A percentile compares a stretch with the other conserved stretches of the same genome.
These are phyloP conservation scores for Ispidina picta DNA, from an alignment of 2,797 vertebrate species.

Conservation along the genomic window DNA sequence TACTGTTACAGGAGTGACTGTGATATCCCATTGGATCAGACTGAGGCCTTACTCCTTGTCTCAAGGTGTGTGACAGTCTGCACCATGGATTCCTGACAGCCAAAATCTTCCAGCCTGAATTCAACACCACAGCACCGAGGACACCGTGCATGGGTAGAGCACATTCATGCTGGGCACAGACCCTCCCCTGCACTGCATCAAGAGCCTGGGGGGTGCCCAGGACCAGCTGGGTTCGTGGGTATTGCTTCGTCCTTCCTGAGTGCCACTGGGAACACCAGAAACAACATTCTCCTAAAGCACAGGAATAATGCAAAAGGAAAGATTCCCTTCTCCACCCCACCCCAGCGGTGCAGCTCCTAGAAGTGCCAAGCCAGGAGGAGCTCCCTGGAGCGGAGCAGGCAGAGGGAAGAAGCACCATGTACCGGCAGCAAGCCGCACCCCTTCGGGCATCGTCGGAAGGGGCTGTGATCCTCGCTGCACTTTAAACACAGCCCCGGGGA, in stretches of 20 bases:
- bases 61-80: neutral
- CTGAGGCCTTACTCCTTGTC: neutral
- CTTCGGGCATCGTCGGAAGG: fast-evolving
- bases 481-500: neutral
- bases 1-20: neutral
- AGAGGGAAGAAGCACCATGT: neutral
- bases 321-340: neutral
- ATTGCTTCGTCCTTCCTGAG: neutral
- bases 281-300: neutral
- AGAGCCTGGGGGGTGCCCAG: neutral
- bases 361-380: neutral
- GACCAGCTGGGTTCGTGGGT: fast-evolving
- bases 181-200: fast-evolving
- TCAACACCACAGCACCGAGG: fast-evolving
- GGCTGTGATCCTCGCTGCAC: neutral
- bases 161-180: fast-evolving
- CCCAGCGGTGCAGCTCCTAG: neutral
- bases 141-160: neutral
- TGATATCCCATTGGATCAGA: neutral
- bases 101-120: neutral
- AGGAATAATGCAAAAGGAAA: neutral
- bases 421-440: neutral
- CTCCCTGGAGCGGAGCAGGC: neutral
- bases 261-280: neutral
- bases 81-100: neutral